Conservation (phyloP, 2,888 invertebrate genomes). For the Drosophila colorata region DNA sequence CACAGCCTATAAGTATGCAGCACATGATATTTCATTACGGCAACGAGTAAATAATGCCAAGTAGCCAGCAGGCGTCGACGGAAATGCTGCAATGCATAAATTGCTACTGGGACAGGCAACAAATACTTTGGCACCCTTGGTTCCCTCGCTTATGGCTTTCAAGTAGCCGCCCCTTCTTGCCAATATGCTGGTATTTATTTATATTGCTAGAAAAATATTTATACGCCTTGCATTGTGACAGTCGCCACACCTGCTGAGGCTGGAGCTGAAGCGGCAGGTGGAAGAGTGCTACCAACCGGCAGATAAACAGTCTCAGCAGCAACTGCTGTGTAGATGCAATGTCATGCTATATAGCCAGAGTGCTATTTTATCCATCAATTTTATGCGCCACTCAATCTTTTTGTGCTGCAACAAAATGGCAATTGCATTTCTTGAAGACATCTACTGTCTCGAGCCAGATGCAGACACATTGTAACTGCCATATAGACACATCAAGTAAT, state of each 20-base stretch:
- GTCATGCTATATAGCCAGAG: constrained; percentile 14
- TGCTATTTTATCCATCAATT: constrained; percentile 68
- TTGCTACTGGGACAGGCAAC: constrained; percentile 26
- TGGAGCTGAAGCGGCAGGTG: background rate
- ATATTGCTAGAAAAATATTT: constrained; percentile 44
- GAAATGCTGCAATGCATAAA: constrained; percentile 54
- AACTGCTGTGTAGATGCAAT: background rate
- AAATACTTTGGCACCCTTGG: constrained; percentile 13
- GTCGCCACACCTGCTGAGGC: constrained; percentile 36
- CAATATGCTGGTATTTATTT: constrained; percentile 40
- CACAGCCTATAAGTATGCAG: constrained; percentile 12
- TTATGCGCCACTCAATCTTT: constrained; percentile 65
- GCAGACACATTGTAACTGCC: constrained; percentile 61
- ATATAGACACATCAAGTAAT: constrained; percentile 76
- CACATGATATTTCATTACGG: constrained; percentile 23
- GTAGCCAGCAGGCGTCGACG: constrained; percentile 27
- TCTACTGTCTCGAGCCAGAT: constrained; percentile 12
- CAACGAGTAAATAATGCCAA: constrained; percentile 27
- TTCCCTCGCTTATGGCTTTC: background rate
- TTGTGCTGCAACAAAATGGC: constrained; percentile 60
- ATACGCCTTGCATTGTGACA: constrained; percentile 36
- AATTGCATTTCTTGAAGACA: constrained; percentile 61
- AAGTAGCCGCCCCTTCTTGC: constrained; percentile 1
- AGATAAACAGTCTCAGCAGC: constrained; percentile 28
- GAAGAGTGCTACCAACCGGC: constrained; percentile 9